Evolutionary conservation across 2,797 vertebrate genomes (phyloP).

Genomic region (Lepus oiostolus): DNA sequence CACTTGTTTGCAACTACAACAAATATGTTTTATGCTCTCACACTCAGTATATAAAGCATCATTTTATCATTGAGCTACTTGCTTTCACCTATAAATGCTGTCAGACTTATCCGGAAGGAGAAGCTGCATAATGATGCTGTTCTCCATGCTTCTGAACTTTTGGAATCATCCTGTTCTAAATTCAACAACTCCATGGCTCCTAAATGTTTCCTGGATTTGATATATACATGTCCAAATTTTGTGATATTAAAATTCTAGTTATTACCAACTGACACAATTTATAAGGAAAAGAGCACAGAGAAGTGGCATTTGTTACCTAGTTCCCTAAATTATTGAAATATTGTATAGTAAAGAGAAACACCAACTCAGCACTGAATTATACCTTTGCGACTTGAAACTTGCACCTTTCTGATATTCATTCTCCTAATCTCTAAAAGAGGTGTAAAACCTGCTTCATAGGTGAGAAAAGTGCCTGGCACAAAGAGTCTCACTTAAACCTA

Average conservation of each 20-base stretch:
- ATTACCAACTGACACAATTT: not conserved
- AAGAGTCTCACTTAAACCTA: not conserved
- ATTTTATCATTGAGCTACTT: not conserved
- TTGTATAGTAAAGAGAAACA: not conserved
- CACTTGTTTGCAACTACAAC: not conserved
- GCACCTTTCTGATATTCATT: not conserved
- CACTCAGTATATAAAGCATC: not conserved
- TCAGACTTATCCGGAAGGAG: not conserved
- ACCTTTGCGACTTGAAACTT: not conserved
- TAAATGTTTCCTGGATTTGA: not conserved
- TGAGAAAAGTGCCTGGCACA: not conserved
- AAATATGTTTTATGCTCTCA: not conserved
- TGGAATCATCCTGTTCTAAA: not conserved
- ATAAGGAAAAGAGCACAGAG: not conserved
- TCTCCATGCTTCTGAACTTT: not conserved
- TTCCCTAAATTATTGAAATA: not conserved
- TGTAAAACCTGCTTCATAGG: not conserved
- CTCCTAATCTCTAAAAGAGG: not conserved
- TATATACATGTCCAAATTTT: not conserved
- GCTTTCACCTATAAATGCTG: not conserved
- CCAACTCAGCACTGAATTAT: not conserved
- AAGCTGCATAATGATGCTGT: not conserved
- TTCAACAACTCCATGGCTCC: not conserved
- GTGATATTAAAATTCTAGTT: not conserved
- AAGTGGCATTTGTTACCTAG: not conserved